Evolutionary conservation across 1,140 invertebrate genomes (phyloP).

Genomic region (Tribolium madens): DNA sequence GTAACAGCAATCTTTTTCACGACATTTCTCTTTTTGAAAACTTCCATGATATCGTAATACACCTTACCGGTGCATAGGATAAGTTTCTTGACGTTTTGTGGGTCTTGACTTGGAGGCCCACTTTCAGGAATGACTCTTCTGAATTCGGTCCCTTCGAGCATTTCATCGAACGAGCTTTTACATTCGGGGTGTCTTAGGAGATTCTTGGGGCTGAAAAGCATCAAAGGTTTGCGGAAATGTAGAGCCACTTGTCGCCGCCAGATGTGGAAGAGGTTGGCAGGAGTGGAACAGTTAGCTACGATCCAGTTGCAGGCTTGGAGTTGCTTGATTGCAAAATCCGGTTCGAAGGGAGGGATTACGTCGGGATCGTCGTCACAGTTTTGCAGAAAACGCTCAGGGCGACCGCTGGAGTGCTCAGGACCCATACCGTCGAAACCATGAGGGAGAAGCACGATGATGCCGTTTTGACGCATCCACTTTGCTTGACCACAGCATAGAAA

Average conservation of each 20-base stretch:
- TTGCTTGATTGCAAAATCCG: slow-evolving; percentile 79
- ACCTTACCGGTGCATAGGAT: slow-evolving; percentile 87
- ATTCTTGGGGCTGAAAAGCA: slow-evolving; percentile 86
- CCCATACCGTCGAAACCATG: slow-evolving; percentile 92
- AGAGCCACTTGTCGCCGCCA: slow-evolving; percentile 85
- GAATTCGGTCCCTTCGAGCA: slow-evolving; percentile 70
- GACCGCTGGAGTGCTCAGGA: slow-evolving; percentile 87
- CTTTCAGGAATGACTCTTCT: slow-evolving; percentile 72
- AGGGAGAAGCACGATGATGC: slow-evolving; percentile 85
- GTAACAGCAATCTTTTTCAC: slow-evolving; percentile 80
- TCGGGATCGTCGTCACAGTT: slow-evolving; percentile 81
- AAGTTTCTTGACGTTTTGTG: slow-evolving; percentile 75
- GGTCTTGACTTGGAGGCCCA: slow-evolving; percentile 70
- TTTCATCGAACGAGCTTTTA: slow-evolving; percentile 78
- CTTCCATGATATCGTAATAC: slow-evolving; percentile 83
- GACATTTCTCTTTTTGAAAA: slow-evolving; percentile 74
- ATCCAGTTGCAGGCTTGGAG: slow-evolving; percentile 85
- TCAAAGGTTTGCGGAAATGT: slow-evolving; percentile 86
- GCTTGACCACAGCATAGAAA: slow-evolving; percentile 81
- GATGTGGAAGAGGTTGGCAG: slow-evolving; percentile 88
- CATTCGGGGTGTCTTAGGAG: slow-evolving; percentile 79
- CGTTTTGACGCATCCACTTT: slow-evolving; percentile 88
- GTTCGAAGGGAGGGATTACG: slow-evolving; percentile 63
- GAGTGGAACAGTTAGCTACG: slow-evolving; percentile 85
- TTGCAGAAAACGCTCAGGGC: slow-evolving; percentile 87